Conservation (phyloP, 2,797 vertebrate genomes). For the Linurgus olivaceus region DNA sequence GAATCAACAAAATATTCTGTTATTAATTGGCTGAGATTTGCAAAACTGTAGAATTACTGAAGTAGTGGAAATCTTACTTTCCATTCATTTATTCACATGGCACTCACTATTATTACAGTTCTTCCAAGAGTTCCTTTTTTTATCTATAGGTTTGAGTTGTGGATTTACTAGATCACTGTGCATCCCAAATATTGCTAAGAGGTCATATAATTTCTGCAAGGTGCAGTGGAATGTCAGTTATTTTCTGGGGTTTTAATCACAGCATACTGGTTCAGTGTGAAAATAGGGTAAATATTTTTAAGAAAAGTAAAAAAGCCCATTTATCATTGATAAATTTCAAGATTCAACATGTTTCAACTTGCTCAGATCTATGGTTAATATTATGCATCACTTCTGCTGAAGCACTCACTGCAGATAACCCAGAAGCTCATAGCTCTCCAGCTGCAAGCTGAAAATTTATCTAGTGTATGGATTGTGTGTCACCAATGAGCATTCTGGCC, state of each 20-base stretch:
- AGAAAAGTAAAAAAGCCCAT: neutral
- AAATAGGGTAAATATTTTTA: neutral
- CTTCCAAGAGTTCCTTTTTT: neutral
- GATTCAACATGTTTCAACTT: neutral
- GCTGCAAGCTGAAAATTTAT: neutral
- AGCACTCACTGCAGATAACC: neutral
- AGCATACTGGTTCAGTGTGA: neutral
- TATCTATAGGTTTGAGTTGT: neutral
- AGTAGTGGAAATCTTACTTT: neutral
- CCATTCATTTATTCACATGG: neutral
- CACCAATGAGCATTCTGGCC: neutral
- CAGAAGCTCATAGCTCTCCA: neutral
- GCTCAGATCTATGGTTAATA: neutral
- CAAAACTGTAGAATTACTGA: neutral
- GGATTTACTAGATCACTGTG: neutral
- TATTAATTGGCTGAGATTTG: neutral
- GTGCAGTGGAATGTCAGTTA: neutral
- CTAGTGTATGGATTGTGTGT: neutral
- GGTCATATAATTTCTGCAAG: neutral
- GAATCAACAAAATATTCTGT: neutral
- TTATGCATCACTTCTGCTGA: neutral
- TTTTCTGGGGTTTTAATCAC: neutral
- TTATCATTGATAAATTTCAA: neutral
- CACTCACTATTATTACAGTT: neutral
- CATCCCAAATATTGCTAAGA: neutral